Evolutionary conservation across 92 coral and sea anemone genomes (phyloP), one percentile per base, ranked within the genome.

Genomic region (Isaurus tuberculatus): DNA sequence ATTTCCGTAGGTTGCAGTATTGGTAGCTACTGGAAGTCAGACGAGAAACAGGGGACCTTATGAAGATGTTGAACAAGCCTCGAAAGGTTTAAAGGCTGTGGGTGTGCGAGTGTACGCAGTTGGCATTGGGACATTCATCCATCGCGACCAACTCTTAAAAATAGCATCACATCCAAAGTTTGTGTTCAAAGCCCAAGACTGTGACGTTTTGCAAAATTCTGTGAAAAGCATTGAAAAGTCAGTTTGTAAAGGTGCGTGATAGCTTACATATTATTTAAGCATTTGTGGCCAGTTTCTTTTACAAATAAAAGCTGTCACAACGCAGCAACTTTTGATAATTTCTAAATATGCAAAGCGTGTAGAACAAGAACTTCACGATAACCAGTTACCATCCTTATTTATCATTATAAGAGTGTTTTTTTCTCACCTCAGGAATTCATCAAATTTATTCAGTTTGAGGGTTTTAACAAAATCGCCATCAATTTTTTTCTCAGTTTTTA

Each of bases 161-260:
- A 32, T 75, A 36, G 81, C 65, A 7, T 75, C 81, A 7, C 81
- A 75, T n/a, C 67, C 81, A 31, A 23, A 75, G 69, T 36, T 75
- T 33, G 81, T 75, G 22, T 75, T 55, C 81, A 65, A 30, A 75
- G 68, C 29, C 15, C 42, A 55, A 22, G 20, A 40, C 11, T 75
- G 55, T 63, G 33, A 8, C 46, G 49, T 75, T 55, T 55, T 75
- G 49, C 51, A 55, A 22, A 29, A 55, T 19, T 75, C 13, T 33
- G 67, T 75, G 43, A n/a, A 75, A 32, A 25, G 32, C 19, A 53
- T 75, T 14, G 33, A 75, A 49, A 75, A 33, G 3, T 53, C 68
- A 10, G 31, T 75, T 29, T 75, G 81, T 60, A 30, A 53, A 75
- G 81, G 81, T 75, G 1, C 11, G 51, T 22, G 81, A n/a, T n/a